A percentile compares a stretch with the other conserved stretches of the same genome.
These are phyloP conservation scores for Tolmerus cingulatus DNA, from an alignment of 2,888 invertebrate species.

Conservation along the genomic window DNA sequence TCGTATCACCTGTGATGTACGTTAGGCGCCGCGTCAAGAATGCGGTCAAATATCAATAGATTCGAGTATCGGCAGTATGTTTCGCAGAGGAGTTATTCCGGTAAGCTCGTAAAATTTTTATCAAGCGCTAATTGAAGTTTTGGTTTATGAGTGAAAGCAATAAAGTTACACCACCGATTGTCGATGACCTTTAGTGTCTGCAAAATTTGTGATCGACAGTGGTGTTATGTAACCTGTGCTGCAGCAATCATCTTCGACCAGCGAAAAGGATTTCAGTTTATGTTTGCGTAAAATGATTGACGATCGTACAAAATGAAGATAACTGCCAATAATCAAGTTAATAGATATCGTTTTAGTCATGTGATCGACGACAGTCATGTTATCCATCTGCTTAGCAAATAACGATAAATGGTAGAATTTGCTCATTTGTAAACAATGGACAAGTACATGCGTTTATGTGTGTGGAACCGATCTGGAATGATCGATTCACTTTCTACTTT, in stretches of 20 bases:
- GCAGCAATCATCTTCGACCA: background rate
- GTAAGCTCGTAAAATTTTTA: conserved; percentile 9
- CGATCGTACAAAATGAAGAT: background rate
- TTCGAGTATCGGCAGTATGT: background rate
- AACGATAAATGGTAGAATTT: background rate
- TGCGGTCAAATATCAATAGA: conserved; percentile 16
- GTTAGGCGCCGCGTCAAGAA: background rate
- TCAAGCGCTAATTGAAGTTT: background rate
- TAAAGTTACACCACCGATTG: background rate
- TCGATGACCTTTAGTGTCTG: background rate
- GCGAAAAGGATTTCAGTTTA: background rate
- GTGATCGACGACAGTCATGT: background rate
- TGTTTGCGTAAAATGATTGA: background rate
- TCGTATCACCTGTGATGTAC: background rate
- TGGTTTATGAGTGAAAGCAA: background rate
- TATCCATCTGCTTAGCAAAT: background rate
- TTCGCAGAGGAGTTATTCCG: background rate
- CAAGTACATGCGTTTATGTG: background rate
- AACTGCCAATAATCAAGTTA: background rate
- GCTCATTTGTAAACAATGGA: background rate
- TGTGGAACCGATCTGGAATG: background rate
- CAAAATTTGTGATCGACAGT: background rate
- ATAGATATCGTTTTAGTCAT: background rate
- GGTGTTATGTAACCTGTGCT: background rate
- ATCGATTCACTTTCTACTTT: background rate